Percentiles rank a stretch among this genome's conserved stretches.
Conservation (phyloP, 2,113 vertebrate species). For the Callipepla californica region DNA sequence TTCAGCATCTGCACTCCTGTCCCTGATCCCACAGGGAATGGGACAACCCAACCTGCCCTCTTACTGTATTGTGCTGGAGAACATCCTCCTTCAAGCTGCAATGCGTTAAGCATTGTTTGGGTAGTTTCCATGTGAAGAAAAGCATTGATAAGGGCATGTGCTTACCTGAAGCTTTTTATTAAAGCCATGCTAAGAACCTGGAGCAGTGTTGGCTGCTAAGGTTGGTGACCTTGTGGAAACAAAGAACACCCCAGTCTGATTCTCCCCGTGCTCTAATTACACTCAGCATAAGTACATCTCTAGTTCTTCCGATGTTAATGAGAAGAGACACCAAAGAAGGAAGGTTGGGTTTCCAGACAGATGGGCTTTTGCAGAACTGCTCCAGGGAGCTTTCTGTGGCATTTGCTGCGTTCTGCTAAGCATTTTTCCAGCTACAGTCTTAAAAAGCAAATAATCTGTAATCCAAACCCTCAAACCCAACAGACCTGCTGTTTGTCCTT, state of each 20-base stretch:
- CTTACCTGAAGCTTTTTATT: not conserved
- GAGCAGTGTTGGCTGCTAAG: not conserved
- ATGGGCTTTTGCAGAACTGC: not conserved
- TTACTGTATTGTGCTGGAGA: not conserved
- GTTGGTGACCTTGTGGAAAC: not conserved
- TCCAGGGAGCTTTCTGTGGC: not conserved
- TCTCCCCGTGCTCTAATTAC: not conserved
- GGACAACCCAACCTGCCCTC: not conserved
- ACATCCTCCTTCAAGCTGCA: not conserved
- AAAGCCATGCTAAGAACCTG: not conserved
- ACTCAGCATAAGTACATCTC: not conserved
- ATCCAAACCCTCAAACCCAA: slow-evolving; percentile 3
- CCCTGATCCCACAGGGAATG: not conserved
- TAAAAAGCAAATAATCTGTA: not conserved
- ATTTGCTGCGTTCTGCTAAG: not conserved
- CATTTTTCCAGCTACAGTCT: not conserved
- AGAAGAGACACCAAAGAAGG: not conserved
- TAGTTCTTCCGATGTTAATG: not conserved
- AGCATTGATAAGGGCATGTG: not conserved
- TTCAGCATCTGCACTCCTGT: not conserved
- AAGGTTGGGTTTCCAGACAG: not conserved
- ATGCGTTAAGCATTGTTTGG: rapidly evolving
- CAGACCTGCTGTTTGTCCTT: slow-evolving; percentile 52
- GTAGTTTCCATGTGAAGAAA: not conserved
- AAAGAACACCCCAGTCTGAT: not conserved